Percentiles rank a stretch among this genome's conserved stretches.
phyloP scores from a whole-genome alignment of 2,797 vertebrate species.

The Cryptoprocta ferox region DNA sequence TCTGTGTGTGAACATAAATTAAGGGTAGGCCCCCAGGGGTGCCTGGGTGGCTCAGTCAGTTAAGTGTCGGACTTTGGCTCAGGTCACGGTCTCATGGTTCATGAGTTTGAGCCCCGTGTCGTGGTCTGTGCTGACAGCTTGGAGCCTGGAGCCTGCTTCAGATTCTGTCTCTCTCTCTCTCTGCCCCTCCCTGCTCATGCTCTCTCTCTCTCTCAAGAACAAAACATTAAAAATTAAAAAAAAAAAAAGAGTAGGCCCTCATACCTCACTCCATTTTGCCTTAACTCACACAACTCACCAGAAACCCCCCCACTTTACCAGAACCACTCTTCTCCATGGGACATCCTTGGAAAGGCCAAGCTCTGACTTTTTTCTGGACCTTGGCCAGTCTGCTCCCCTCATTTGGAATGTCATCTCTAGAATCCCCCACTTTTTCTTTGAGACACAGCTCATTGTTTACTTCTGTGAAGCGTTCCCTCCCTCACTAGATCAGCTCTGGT shows the following conservation, averaged over 20 bases:
- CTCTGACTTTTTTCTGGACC: not conserved
- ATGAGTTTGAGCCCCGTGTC: too few relatives aligned
- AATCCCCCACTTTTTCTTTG: not conserved
- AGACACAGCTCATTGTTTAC: not conserved
- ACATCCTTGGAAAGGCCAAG: not conserved
- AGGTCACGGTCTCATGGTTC: too few relatives aligned
- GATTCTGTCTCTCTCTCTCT: too few relatives aligned
- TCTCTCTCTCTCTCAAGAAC: too few relatives aligned
- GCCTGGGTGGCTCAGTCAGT: too few relatives aligned
- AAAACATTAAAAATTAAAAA: not conserved
- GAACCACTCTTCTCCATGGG: not conserved
- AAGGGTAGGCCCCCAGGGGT: not conserved
- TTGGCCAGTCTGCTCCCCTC: not conserved
- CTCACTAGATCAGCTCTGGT: not conserved
- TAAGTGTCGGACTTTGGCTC: too few relatives aligned
- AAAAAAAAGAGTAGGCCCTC: not conserved
- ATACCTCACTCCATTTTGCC: not conserved
- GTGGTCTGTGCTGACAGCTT: too few relatives aligned
- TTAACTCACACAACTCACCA: not conserved
- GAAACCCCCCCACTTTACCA: not conserved
- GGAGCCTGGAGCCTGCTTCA: too few relatives aligned
- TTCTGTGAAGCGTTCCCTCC: not conserved
- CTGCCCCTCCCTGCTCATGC: too few relatives aligned
- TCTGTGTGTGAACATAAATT: not conserved
- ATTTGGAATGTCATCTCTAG: constrained; percentile 3